Evolutionary conservation across 2,113 vertebrate genomes (phyloP), one percentile per base, ranked within the genome.

Genomic region (Pseudorhombus dupliciocellatus): DNA sequence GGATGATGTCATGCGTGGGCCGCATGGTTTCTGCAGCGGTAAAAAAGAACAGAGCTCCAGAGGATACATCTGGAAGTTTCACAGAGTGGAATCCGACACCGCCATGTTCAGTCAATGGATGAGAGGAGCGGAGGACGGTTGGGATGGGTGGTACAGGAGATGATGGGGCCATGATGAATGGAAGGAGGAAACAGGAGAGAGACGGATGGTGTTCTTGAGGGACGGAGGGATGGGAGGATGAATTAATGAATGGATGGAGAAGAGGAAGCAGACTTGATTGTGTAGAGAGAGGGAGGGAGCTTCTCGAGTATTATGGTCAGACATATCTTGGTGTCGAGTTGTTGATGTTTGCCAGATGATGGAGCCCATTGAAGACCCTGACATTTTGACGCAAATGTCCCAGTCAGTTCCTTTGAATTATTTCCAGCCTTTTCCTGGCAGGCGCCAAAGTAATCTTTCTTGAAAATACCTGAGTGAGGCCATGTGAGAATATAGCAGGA

Each of bases 41-140:
- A 75, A 60, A 86, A 86, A 62, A 37, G 74, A 51, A n/a, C 51
- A 1, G 44, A 55, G 58, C 85, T 78, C 87, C 46, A 4, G 90
- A 87, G 90, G 75, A 84, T 72, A 91, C 91, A 90, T 91, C 87
- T 92, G 91, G 90, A 89, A 85, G 73, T 80, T 80, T 52, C 64
- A 67, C 37, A 75, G 24, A 53, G 73, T 52, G 84, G 63, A 90
- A 87, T 40, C 40, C 26, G 84, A 91, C 73, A 85, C 88, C 50
- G 22, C 4, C 8, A 20, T 57, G 64, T 80, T 78, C 69, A 75
- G 73, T 86, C 70, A 77, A 59, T 84, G 87, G 65, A 83, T 78
- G 70, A 11, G 56, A 46, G 77, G 44, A 26, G 75, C 25, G 65
- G 55, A 51, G 76, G 48, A 31, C 75, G 24, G 70, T 46, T 68